Percentiles rank a stretch among this genome's conserved stretches.
Evolutionary conservation across 2,888 invertebrate species (phyloP).

Genomic region (Charanyca ferruginea): DNA sequence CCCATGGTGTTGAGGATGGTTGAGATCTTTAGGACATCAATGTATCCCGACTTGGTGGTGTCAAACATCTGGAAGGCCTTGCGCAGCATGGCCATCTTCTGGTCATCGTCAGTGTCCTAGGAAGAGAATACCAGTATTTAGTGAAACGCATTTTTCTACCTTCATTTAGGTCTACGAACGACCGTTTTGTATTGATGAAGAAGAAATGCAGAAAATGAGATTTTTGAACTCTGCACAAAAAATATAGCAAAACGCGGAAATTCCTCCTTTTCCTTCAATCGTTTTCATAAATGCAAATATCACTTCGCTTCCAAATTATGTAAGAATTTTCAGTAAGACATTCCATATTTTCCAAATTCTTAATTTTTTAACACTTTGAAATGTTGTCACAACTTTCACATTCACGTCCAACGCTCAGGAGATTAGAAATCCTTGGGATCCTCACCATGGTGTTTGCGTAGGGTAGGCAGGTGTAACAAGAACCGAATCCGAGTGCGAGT

Average conservation of each 20-base stretch:
- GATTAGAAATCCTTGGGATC: constrained; percentile 65
- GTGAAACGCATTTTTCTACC: background rate
- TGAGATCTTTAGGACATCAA: constrained; percentile 97
- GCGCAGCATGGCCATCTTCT: constrained; percentile 97
- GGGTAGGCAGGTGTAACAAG: constrained; percentile 87
- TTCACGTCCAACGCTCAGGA: constrained; percentile 63
- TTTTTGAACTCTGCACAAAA: background rate
- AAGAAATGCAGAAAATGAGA: background rate
- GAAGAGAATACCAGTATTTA: constrained; percentile 48
- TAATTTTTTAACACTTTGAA: constrained; percentile 35
- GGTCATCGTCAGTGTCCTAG: constrained; percentile 93
- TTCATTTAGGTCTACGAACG: background rate
- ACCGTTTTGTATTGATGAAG: background rate
- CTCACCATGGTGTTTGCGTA: constrained; percentile 86
- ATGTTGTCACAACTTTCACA: constrained; percentile 62
- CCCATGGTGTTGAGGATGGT: constrained; percentile 98
- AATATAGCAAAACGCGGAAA: background rate
- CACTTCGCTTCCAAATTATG: constrained; percentile 41
- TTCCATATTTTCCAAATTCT: background rate
- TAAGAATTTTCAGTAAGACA: constrained; percentile 16
- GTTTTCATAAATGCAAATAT: constrained; percentile 14
- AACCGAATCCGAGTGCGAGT: constrained; percentile 91
- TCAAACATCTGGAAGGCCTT: constrained; percentile 99
- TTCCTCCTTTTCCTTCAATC: no score
- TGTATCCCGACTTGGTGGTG: constrained; percentile 97